Percentiles rank a stretch among this genome's conserved stretches.
phyloP scores from a whole-genome alignment of 2,888 invertebrate species.

The Heteromyza rotundicornis region DNA sequence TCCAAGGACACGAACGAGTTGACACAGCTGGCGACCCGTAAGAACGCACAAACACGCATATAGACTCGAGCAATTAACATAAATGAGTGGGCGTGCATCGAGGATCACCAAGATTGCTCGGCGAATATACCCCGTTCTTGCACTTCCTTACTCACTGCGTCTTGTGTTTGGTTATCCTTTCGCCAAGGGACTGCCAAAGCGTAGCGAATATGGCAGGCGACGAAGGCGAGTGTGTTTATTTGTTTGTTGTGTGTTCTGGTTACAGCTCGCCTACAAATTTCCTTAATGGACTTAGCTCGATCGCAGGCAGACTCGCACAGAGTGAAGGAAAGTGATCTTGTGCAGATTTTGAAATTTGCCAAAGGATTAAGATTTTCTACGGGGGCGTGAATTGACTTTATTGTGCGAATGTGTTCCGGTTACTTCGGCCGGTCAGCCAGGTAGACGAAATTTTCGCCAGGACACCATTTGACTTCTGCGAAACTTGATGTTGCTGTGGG shows the following conservation, averaged over 20 bases:
- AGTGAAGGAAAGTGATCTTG: background rate
- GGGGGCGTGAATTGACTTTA: background rate
- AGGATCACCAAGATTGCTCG: background rate
- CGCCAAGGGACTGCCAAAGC: background rate
- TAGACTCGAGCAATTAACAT: background rate
- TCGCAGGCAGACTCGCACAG: background rate
- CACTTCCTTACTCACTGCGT: no score
- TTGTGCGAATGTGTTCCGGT: no score
- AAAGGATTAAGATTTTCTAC: background rate
- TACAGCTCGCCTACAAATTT: constrained; percentile 12
- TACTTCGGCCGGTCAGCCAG: no score
- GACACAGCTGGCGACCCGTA: background rate
- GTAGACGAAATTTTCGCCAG: no score
- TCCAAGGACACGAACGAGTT: constrained; percentile 1
- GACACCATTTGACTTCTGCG: background rate
- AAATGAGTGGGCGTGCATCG: constrained; percentile 12
- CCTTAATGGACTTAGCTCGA: constrained; percentile 7
- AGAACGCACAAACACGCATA: no score
- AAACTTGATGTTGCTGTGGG: background rate
- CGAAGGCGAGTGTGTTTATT: constrained; percentile 8
- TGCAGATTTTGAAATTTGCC: background rate
- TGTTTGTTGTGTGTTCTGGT: constrained; percentile 11
- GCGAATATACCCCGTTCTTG: background rate
- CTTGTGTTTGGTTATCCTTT: background rate
- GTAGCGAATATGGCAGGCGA: no score